Evolutionary conservation across 2,888 invertebrate species (phyloP).

Genomic region (Pristionchus fissidentatus): DNA sequence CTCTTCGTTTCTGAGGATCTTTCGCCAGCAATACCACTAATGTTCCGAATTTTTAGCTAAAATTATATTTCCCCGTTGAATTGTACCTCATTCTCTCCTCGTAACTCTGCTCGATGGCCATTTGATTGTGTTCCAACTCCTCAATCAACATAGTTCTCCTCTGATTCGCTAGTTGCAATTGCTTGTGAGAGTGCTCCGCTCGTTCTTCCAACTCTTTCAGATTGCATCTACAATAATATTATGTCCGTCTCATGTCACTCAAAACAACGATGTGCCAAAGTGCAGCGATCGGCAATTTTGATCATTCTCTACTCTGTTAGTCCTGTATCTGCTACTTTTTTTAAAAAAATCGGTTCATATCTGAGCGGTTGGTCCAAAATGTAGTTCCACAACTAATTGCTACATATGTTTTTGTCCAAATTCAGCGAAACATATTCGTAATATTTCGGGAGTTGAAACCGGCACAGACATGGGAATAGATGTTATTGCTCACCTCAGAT

Average conservation of each 20-base stretch:
- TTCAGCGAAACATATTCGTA: too few species aligned
- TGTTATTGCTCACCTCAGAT: conserved; percentile 63
- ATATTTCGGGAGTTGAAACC: too few species aligned
- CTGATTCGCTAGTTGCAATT: conserved; percentile 65
- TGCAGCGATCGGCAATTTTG: background rate
- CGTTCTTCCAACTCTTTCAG: conserved; percentile 58
- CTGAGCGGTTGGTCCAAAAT: too few species aligned
- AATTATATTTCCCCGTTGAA: background rate
- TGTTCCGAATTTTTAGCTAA: background rate
- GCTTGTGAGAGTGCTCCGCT: conserved; percentile 63
- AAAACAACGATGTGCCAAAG: background rate
- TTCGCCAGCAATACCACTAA: background rate
- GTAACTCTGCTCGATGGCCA: conserved; percentile 64
- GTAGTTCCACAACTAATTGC: too few species aligned
- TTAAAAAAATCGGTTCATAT: too few species aligned
- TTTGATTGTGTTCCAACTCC: conserved; percentile 65
- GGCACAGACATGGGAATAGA: too few species aligned
- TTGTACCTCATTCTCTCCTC: conserved; percentile 58
- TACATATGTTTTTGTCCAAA: too few species aligned
- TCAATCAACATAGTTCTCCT: conserved; percentile 64
- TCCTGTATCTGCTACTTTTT: too few species aligned
- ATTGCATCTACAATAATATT: conserved; percentile 53
- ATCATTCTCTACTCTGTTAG: background rate
- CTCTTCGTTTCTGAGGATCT: background rate
- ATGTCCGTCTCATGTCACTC: too few species aligned